A percentile compares a stretch with the other conserved stretches of the same genome.
Evolutionary conservation across 2,113 vertebrate species (phyloP).

Genomic region (Chloebia gouldiae): DNA sequence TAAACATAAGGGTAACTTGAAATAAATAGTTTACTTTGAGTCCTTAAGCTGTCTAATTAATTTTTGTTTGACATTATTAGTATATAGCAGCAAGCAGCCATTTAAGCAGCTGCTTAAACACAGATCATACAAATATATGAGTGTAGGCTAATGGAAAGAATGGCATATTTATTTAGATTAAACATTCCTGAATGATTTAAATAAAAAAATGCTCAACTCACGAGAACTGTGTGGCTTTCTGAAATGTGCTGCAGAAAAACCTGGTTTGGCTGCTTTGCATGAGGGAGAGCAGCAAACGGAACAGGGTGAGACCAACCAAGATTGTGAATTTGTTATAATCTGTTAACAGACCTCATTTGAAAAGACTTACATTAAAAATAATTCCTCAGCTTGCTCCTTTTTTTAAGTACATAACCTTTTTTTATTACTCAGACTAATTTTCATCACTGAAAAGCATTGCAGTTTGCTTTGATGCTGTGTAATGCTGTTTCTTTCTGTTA

Average conservation of each 20-base stretch:
- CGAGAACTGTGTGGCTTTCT: background rate
- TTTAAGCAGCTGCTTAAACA: constrained; percentile 29
- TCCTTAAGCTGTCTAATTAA: background rate
- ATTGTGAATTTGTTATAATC: background rate
- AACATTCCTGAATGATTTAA: constrained; percentile 31
- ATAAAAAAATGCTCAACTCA: background rate
- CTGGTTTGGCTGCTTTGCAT: background rate
- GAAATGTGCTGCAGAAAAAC: background rate
- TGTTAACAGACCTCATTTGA: background rate
- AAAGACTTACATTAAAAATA: constrained; percentile 10
- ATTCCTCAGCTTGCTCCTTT: background rate
- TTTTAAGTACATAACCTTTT: background rate
- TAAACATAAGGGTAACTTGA: constrained; percentile 20
- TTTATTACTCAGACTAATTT: constrained; percentile 13
- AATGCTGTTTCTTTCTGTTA: background rate
- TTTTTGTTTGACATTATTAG: constrained; percentile 19
- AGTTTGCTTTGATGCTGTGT: constrained; percentile 24
- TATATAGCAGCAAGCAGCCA: background rate
- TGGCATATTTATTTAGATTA: constrained; percentile 52
- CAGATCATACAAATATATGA: constrained; percentile 10
- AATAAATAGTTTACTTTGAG: constrained; percentile 31
- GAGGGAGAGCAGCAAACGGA: background rate
- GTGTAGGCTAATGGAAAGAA: constrained; percentile 27
- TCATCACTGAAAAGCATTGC: background rate
- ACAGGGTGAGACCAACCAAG: background rate